Base-by-base conservation (phyloP, 1,140 invertebrate genomes). In the Archivesica marissinica region DNA sequence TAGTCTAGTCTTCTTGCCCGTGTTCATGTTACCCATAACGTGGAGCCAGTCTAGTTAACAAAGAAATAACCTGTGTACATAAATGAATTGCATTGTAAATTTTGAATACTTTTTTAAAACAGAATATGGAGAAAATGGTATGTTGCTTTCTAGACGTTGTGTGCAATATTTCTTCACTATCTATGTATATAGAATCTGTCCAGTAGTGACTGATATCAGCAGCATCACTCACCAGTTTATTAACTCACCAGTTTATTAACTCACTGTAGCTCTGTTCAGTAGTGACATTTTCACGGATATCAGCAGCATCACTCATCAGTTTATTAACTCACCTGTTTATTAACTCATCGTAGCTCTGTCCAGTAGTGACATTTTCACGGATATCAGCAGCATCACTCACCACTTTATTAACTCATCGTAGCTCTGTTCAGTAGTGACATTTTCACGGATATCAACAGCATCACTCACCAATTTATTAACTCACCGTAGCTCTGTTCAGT, bases 51-150 rank as follows among this genome's bases (percentile, higher is more conserved):
- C 50, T 52, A 52, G 4, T 7, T 52, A n/a, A 52, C 23, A 52
- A 52, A 52, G 17, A 52, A 23, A 52, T 52, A 52, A 23, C 17
- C 20, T 52, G 50, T 52, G 17, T 3, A 52, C n/a, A n/a, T n/a
- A n/a, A n/a, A n/a, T n/a, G n/a, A n/a, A n/a, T n/a, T 7, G 17
- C 17, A 52, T 35, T 64, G 30, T 64, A 35, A 35, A n/a, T n/a
- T n/a, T 35, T 64, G 30, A 64, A 13, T 64, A 35, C 38, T 64
- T 64, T 64, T n/a, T n/a, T n/a, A n/a, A n/a, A 64, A 15, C 59
- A 64, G 59, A 35, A 25, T 35, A 25, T 64, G 59, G 30, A 33
- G 59, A 33, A 64, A 64, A 64, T 64, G 59, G 59, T 64, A 64
- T 64, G 59, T 64, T 33, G 20, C 30, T 64, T 64, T 35, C 3